Base-by-base conservation (phyloP, 2,888 invertebrate species). In the Tillus elongatus region DNA sequence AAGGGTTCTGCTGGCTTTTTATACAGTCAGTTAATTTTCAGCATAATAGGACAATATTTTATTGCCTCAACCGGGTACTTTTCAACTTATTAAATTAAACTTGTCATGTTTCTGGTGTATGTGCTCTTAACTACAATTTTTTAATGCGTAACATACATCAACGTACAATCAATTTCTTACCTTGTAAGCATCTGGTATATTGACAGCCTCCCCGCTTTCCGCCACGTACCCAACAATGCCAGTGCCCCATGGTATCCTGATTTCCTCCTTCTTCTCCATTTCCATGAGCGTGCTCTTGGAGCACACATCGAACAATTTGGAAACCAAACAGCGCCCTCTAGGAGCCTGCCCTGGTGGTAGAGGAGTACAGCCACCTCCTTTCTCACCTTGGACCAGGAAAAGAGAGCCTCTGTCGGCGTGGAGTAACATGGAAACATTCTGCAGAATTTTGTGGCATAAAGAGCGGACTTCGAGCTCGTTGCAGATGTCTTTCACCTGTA, bases 181-280 rank as follows among this genome's bases (percentile, higher is more conserved):
- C 82, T 91, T 81, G 68, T 95, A 95, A 36, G 92, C 93, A 66
- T 95, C 91, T 40, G 90, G 89, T 65, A 95, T 93, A 69, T 93
- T 95, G 59, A 93, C 88, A 8, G 88, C 81, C 59, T 87, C 86
- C 36, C 92, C 92, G 58, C 87, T 88, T 60, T 88, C 84, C 11
- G 93, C 95, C 30, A 93, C 93, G 66, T 86, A 87, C 9, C 93
- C 95, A 24, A 92, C 92, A 57, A 95, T 93, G 38, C 95, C 95
- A 36, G 83, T 85, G 36, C 93, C 93, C 88, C 93, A 92, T 13
- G 92, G 88, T 61, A 95, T 88, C 57, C 83, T 73, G 54, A 93
- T 92, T 68, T 92, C 92, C 46, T 91, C 89, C 52, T 87, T 81
- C 61, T 86, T 82, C 63, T 89, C 88, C 82, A 90, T 89, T 66